Base-by-base conservation (phyloP, 2,888 invertebrate genomes). In the Leptinotarsa rubiginosa region DNA sequence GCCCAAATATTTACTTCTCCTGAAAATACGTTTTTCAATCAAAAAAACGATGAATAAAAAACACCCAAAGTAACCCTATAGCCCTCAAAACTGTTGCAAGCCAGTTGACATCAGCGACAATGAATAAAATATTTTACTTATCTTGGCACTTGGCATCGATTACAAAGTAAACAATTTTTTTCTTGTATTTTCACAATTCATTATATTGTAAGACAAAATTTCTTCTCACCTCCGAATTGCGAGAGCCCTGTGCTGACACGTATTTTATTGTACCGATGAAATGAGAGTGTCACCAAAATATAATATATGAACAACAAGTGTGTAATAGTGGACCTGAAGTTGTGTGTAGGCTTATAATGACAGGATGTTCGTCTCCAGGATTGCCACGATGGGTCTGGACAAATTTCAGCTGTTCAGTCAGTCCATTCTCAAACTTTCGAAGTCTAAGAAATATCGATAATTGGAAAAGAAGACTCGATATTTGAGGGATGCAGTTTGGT, bases 231-330 rank as follows among this genome's bases (percentile, higher is more conserved):
- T 62, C 16, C 62, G 62, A 31, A 73, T 73, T 72, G 73, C 75
- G 72, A 75, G 70, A 75, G 74, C 56, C 69, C 75, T 65, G 62
- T 65, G 74, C 20, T 75, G 75, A 74, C 70, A 75, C 50, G 56
- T 68, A 77, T 75, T 77, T 77, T 74, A 77, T 74, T 69, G 72
- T 62, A 41, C 65, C 74, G 78, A 70, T 77, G 78, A 77, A 78
- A 76, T 67, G 59, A 41, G 66, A 71, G 69, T 69, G 78, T 78
- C 78, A 77, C 75, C 69, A 66, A n/a, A 69, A 72, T 71, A 66
- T 79, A 76, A 79, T 79, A 77, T 77, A 79, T 76, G 75, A 77
- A 76, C 71, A 75, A 70, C 77, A 77, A 77, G 78, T 79, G 78
- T 77, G 54, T 73, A 72, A 72, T 74, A 72, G 70, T 66, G 73